Evolutionary conservation across 2,888 invertebrate genomes (phyloP).

Genomic region (Meloe dianella): DNA sequence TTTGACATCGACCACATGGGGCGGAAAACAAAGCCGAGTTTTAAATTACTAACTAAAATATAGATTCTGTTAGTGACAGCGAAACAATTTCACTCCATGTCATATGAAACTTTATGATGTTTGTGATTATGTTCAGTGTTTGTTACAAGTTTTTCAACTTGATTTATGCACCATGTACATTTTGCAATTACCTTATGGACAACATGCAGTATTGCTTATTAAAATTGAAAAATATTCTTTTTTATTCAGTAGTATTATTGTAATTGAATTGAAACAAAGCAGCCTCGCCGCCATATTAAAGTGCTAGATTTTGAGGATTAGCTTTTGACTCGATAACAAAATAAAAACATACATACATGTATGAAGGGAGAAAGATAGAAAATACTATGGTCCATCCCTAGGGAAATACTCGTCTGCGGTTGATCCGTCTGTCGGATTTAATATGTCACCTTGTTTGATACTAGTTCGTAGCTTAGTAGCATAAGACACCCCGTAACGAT

Average conservation of each 20-base stretch:
- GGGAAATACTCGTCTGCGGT: constrained; percentile 48
- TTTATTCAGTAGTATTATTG: background rate
- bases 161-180: constrained; percentile 43
- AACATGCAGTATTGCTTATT: background rate
- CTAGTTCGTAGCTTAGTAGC: constrained; percentile 29
- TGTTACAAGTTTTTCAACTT: constrained; percentile 44
- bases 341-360: constrained; percentile 7
- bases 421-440: constrained; percentile 47
- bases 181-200: constrained; percentile 37
- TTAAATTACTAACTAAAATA: constrained; percentile 53
- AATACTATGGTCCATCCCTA: constrained; percentile 36
- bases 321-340: background rate
- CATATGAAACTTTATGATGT: constrained; percentile 53
- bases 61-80: constrained; percentile 51
- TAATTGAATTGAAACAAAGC: background rate
- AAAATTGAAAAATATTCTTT: background rate
- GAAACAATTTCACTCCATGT: constrained; percentile 50
- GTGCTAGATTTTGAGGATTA: background rate
- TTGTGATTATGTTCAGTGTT: constrained; percentile 50
- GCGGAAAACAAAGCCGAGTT: constrained; percentile 51
- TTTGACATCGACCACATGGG: constrained; percentile 52
- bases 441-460: constrained; percentile 47
- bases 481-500: constrained; percentile 34
- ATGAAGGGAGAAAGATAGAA: constrained; percentile 24
- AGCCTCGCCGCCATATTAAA: background rate